Percentiles rank a stretch among this genome's conserved stretches.
Conservation (phyloP, 2,113 vertebrate genomes). For the Forbesichthys agassizii region DNA sequence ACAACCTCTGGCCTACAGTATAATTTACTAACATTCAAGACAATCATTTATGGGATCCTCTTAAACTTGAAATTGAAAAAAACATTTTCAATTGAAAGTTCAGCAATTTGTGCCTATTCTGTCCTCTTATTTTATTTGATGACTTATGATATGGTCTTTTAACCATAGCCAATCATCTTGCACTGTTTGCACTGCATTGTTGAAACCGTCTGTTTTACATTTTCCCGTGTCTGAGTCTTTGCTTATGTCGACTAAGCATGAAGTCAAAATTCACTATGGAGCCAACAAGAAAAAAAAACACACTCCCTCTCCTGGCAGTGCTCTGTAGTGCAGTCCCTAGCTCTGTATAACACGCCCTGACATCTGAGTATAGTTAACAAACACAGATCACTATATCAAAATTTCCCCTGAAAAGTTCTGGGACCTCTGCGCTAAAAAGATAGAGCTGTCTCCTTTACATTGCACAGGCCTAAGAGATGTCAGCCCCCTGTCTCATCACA, state of each 20-base stretch:
- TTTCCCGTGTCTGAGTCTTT: constrained; percentile 13
- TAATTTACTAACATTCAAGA: constrained; percentile 1
- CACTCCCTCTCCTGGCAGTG: constrained; percentile 70
- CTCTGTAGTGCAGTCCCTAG: constrained; percentile 47
- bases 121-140: too few relatives aligned
- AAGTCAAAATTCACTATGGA: constrained; percentile 20
- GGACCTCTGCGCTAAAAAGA: constrained; percentile 31
- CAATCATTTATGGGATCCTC: not conserved
- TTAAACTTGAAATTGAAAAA: not conserved
- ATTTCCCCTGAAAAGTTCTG: constrained; percentile 25
- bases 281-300: constrained; percentile 32
- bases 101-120: too few relatives aligned
- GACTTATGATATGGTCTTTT: too few relatives aligned
- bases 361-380: constrained; percentile 67
- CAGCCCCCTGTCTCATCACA: constrained; percentile 65
- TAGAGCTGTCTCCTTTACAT: constrained; percentile 53
- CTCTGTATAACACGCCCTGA: constrained; percentile 47
- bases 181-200: too few relatives aligned
- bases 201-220: not conserved
- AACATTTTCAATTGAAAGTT: too few relatives aligned
- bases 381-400: constrained; percentile 42
- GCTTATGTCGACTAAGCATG: constrained; percentile 12
- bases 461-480: constrained; percentile 58
- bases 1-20: not conserved
- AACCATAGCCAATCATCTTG: too few relatives aligned